phyloP scores from a whole-genome alignment of 2,888 invertebrate genomes.

The Tetranychus truncatus region DNA sequence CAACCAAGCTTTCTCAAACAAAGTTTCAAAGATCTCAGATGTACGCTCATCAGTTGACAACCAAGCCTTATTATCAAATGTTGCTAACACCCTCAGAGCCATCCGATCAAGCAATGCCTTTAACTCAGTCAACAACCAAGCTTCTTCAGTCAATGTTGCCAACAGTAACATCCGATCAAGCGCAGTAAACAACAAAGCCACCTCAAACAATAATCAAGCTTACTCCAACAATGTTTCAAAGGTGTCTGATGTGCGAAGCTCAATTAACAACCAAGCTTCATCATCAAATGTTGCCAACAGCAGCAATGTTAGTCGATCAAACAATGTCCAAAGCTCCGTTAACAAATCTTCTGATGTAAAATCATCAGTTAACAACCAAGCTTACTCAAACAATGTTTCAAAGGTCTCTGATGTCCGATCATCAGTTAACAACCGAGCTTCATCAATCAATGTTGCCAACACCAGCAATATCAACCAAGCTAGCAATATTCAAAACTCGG shows the following conservation, averaged over 20 bases:
- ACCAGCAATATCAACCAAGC: not conserved
- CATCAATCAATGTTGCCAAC: not conserved
- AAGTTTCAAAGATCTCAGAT: too few species aligned
- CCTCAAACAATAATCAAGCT: not conserved
- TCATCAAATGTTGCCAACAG: not conserved
- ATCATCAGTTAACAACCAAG: not conserved
- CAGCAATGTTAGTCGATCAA: not conserved
- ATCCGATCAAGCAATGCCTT: too few species aligned
- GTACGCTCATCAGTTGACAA: too few species aligned
- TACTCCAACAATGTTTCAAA: not conserved
- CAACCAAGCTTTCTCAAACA: too few species aligned
- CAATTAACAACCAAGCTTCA: not conserved
- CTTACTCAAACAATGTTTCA: not conserved
- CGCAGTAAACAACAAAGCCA: not conserved
- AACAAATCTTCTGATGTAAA: too few species aligned
- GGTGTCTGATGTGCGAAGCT: not conserved
- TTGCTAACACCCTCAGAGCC: too few species aligned
- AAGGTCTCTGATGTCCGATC: not conserved
- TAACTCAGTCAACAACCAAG: too few species aligned
- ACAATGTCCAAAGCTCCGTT: too few species aligned
- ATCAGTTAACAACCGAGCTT: not conserved
- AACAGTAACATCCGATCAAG: not conserved
- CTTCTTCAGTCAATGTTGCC: not conserved
- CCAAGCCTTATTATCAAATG: too few species aligned
- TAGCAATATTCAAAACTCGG: not conserved